Evolutionary conservation across 2,797 vertebrate species (phyloP).

Genomic region (Eutrigla gurnardus): DNA sequence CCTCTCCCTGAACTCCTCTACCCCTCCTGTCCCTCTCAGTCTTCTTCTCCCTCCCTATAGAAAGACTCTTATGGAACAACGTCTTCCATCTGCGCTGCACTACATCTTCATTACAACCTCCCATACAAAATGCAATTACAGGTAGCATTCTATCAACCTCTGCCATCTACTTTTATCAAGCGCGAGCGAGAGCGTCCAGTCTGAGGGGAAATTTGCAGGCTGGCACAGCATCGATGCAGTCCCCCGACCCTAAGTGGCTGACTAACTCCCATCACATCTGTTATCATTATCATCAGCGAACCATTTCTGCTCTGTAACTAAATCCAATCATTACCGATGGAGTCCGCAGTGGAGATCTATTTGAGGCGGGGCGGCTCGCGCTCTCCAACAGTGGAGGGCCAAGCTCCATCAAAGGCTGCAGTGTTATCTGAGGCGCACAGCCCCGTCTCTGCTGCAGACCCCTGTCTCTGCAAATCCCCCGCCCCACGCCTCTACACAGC

Average conservation of each 20-base stretch:
- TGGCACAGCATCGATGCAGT: constrained; percentile 56
- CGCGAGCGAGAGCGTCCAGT: constrained; percentile 33
- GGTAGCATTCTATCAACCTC: constrained; percentile 66
- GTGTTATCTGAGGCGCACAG: constrained; percentile 80
- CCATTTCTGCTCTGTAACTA: constrained; percentile 71
- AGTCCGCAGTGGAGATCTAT: constrained; percentile 68
- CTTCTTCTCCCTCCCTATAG: constrained; percentile 18
- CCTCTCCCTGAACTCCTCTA: constrained; percentile 48
- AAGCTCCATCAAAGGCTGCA: constrained; percentile 78
- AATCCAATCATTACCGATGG: constrained; percentile 80
- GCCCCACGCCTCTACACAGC: constrained; percentile 41
- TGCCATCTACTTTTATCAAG: constrained; percentile 61
- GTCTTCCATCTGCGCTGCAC: constrained; percentile 38
- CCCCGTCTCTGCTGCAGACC: constrained; percentile 70
- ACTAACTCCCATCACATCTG: constrained; percentile 76
- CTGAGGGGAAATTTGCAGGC: constrained; percentile 62
- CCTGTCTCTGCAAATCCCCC: constrained; percentile 63
- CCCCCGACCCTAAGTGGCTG: constrained; percentile 63
- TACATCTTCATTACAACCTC: constrained; percentile 55
- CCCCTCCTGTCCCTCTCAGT: constrained; percentile 10
- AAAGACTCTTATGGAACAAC: constrained; percentile 25
- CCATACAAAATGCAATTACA: constrained; percentile 70
- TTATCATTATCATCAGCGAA: constrained; percentile 78
- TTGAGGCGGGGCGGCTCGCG: constrained; percentile 60
- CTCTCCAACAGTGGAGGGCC: constrained; percentile 66